Percentiles rank a stretch among this genome's conserved stretches.
phyloP scores from a whole-genome alignment of 2,113 vertebrate genomes.

The Tupaia tana region DNA sequence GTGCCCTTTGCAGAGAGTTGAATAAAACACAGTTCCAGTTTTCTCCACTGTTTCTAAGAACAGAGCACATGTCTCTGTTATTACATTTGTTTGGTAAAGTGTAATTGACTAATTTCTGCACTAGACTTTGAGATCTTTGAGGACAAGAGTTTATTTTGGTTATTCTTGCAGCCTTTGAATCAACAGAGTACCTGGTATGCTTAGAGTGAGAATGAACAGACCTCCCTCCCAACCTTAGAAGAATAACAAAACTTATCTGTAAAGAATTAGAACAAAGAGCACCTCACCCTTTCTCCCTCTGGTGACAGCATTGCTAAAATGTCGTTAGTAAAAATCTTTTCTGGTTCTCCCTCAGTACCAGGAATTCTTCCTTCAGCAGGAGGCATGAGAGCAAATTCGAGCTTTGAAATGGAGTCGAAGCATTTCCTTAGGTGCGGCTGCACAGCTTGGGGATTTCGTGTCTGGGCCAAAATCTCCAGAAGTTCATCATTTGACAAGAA shows the following conservation, averaged over 20 bases:
- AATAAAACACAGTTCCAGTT: not conserved
- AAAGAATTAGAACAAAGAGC: slow-evolving; percentile 16
- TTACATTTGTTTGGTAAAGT: not conserved
- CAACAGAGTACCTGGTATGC: not conserved
- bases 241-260: not conserved
- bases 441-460: slow-evolving; percentile 91
- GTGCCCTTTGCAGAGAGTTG: not conserved
- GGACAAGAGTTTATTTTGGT: not conserved
- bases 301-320: slow-evolving; percentile 92
- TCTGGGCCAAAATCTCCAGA: slow-evolving; percentile 93
- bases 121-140: slow-evolving; percentile 13
- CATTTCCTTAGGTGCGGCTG: slow-evolving; percentile 93
- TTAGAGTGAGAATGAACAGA: not conserved
- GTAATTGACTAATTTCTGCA: not conserved
- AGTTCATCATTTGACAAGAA: slow-evolving; percentile 94
- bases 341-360: slow-evolving; percentile 81
- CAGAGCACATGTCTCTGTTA: not conserved
- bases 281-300: slow-evolving; percentile 90
- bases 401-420: slow-evolving; percentile 90
- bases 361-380: slow-evolving; percentile 72
- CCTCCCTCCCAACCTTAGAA: not conserved
- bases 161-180: not conserved
- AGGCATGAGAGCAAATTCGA: slow-evolving; percentile 88
- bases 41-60: slow-evolving; percentile 4
- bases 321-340: slow-evolving; percentile 88